A percentile compares a stretch with the other conserved stretches of the same genome.
phyloP scores from a whole-genome alignment of 1,140 invertebrate species.

The Bicyclus anynana region DNA sequence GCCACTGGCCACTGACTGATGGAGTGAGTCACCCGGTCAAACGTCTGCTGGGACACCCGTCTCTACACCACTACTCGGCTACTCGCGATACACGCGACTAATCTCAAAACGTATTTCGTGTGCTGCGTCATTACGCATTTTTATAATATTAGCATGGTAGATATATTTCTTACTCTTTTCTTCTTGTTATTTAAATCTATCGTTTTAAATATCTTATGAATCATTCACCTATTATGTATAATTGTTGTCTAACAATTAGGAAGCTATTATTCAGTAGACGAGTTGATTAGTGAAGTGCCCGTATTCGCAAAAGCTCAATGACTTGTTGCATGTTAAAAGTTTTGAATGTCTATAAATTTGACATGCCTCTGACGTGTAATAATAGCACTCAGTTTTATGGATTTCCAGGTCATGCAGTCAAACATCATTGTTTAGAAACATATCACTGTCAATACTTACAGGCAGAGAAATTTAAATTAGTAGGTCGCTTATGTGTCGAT shows the following conservation, averaged over 20 bases:
- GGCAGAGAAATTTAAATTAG: slow-evolving; percentile 50
- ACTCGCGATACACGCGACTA: slow-evolving; percentile 9
- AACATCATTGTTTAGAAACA: slow-evolving; percentile 46
- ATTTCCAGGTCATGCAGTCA: slow-evolving; percentile 52
- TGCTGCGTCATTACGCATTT: slow-evolving; percentile 4
- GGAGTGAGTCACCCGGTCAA: slow-evolving; percentile 55
- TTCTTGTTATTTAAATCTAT: background rate
- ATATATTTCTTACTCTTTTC: too few species aligned
- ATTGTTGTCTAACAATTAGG: too few species aligned
- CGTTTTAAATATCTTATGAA: too few species aligned
- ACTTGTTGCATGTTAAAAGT: slow-evolving; percentile 11
- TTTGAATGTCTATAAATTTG: slow-evolving; percentile 23
- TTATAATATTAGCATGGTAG: background rate
- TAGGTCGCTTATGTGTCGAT: slow-evolving; percentile 36
- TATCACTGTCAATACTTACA: slow-evolving; percentile 45
- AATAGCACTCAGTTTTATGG: slow-evolving; percentile 43
- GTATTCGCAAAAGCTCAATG: slow-evolving; percentile 9
- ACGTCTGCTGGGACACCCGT: slow-evolving; percentile 58
- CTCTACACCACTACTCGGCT: slow-evolving; percentile 19
- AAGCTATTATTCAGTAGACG: background rate
- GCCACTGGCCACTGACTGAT: slow-evolving; percentile 36
- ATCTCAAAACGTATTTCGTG: slow-evolving; percentile 14
- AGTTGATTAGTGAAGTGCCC: background rate
- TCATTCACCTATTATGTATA: too few species aligned
- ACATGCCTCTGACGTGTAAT: slow-evolving; percentile 25